Evolutionary conservation across 2,797 vertebrate species (phyloP).

Genomic region (Microcaecilia unicolor): DNA sequence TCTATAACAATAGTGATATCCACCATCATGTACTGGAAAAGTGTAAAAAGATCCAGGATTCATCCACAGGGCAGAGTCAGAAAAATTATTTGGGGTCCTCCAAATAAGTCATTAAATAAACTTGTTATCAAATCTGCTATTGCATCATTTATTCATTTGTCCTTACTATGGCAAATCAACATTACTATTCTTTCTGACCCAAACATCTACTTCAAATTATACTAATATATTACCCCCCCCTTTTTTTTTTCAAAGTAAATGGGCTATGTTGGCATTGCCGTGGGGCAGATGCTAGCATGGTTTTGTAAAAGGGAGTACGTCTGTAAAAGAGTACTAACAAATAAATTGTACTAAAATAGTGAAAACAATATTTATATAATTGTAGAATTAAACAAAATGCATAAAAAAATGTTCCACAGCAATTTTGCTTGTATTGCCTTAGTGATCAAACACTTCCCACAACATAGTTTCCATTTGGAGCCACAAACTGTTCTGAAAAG

Average conservation of each 20-base stretch:
- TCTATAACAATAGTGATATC: slow-evolving; percentile 76
- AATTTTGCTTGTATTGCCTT: neutral
- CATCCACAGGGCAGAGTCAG: slow-evolving; percentile 74
- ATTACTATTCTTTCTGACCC: no score
- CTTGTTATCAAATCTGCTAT: no score
- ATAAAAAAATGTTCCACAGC: no score
- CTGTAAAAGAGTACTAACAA: slow-evolving; percentile 89
- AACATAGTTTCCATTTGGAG: neutral
- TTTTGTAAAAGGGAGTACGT: no score
- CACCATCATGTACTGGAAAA: slow-evolving; percentile 71
- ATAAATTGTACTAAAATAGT: slow-evolving; percentile 48
- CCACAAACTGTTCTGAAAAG: neutral
- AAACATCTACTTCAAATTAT: slow-evolving; percentile 14
- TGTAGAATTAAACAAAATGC: no score
- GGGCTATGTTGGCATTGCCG: no score
- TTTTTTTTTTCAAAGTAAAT: no score
- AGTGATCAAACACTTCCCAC: neutral
- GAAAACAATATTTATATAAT: no score
- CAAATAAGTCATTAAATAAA: slow-evolving; percentile 31
- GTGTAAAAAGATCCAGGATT: slow-evolving; percentile 75
- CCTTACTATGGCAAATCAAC: slow-evolving; percentile 27
- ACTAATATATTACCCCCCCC: slow-evolving; percentile 23
- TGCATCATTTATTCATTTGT: slow-evolving; percentile 33
- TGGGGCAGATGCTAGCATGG: no score
- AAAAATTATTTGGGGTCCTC: slow-evolving; percentile 69